Evolutionary conservation across 2,113 vertebrate species (phyloP), one percentile per base, ranked within the genome.

Genomic region (Baryphthengus martii): DNA sequence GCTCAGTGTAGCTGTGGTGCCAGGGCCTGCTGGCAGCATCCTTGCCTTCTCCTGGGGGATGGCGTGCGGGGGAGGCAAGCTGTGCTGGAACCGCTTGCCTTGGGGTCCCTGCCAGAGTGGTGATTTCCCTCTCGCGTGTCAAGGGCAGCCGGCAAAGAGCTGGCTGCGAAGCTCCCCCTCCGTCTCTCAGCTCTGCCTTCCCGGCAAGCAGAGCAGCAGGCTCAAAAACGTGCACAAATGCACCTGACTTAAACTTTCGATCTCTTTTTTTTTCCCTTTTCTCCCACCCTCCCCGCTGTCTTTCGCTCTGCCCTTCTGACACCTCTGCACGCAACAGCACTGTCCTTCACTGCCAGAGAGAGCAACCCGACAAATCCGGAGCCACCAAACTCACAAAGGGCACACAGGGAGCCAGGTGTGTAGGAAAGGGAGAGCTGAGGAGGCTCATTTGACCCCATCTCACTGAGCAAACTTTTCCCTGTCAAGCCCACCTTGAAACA

Each of bases 11-110:
- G 66, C 65, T 37, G 21, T 7, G 62, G 26, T 86, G 89, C 88
- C 88, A 88, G 70, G 76, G 26, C 45, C 44, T 40, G 85, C 75
- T 91, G 91, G 88, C 94, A 95, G 71, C 75, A 74, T n/a, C 65
- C n/a, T 0, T 72, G 68, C 66, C 56, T 44, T 25, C 44, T 74
- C 65, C 67, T 15, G 11, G 77, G 79, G 79, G 72, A 16, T 63
- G 75, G 37, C 3, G 3, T 31, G 77, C 0, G 33, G 40, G 65
- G 65, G 55, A 85, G 76, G 70, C 73, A 81, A 80, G 88, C 85
- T 73, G 82, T 70, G 91, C 89, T 72, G 84, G 92, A 74, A 56
- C 81, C 65, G 84, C 63, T 42, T 14, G 55, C 88, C 75, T 44
- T 85, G 79, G 76, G 88, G 89, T 74, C 70, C 52, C 76, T 50